Conservation (phyloP, 2,797 vertebrate genomes). For the Darevskia mixta region DNA sequence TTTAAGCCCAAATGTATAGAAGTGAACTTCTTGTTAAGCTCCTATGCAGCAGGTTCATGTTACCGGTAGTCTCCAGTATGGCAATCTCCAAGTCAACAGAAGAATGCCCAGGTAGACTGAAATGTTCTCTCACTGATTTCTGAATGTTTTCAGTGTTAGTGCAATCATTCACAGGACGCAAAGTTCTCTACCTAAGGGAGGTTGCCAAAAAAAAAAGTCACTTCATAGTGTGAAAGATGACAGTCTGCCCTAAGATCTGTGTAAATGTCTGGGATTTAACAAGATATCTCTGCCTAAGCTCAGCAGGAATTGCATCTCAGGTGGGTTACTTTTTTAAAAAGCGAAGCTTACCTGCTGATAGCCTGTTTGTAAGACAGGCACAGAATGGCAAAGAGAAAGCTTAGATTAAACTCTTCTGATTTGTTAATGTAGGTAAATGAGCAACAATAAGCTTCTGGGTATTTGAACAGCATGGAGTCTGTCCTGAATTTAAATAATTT, state of each 20-base stretch:
- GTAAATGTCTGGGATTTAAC: constrained; percentile 22
- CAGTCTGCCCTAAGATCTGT: background rate
- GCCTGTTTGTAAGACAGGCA: background rate
- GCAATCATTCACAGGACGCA: background rate
- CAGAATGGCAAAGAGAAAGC: constrained; percentile 25
- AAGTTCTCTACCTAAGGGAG: background rate
- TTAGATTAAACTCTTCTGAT: constrained; percentile 30
- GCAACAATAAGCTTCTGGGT: constrained; percentile 35
- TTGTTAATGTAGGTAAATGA: constrained; percentile 42
- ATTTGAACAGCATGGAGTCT: background rate
- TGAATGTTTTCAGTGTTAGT: background rate
- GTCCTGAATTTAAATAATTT: constrained; percentile 41
- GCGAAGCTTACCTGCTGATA: constrained; percentile 15
- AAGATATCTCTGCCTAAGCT: constrained; percentile 31
- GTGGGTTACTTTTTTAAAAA: constrained; percentile 32
- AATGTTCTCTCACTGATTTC: background rate
- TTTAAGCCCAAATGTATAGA: background rate
- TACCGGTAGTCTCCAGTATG: background rate
- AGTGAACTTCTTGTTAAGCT: background rate
- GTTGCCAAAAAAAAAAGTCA: background rate
- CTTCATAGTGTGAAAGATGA: background rate
- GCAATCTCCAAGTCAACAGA: background rate
- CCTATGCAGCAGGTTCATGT: background rate
- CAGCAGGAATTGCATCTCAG: constrained; percentile 37
- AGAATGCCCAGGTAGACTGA: background rate